Percentiles rank a stretch among this genome's conserved stretches.
Conservation (phyloP, 2,888 invertebrate genomes). For the Cantharis rufa region DNA sequence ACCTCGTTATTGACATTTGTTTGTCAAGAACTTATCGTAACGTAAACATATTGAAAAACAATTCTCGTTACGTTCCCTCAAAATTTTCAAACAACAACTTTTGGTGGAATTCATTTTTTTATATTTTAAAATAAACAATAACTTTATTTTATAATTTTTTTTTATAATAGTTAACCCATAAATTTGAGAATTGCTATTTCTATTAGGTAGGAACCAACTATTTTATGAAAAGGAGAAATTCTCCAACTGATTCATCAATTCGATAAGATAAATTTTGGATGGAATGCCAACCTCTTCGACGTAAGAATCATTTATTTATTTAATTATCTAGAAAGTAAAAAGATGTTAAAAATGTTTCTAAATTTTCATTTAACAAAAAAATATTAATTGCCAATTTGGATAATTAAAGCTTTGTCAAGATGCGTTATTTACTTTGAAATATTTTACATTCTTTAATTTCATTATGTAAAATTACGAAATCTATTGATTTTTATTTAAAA, state of each 20-base stretch:
- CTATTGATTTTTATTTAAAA: background rate
- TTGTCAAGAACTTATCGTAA: background rate
- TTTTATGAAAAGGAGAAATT: background rate
- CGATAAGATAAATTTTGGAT: background rate
- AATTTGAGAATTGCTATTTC: background rate
- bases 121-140: background rate
- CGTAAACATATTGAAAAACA: background rate
- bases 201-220: background rate
- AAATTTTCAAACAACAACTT: background rate
- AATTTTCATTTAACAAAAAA: background rate
- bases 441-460: background rate
- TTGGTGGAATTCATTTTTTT: background rate
- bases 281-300: background rate
- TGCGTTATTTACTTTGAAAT: background rate
- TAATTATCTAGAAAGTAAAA: background rate
- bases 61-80: background rate
- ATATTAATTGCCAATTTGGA: background rate
- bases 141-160: background rate
- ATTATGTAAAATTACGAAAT: background rate
- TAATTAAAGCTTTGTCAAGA: background rate
- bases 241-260: background rate
- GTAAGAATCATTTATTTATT: background rate
- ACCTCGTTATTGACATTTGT: conserved; percentile 1
- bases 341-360: background rate
- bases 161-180: background rate